A percentile compares a stretch with the other conserved stretches of the same genome.
Evolutionary conservation across 53 echinoderm and acorn worm genomes (phyloP).

Genomic region (Pentamera pediparva): DNA sequence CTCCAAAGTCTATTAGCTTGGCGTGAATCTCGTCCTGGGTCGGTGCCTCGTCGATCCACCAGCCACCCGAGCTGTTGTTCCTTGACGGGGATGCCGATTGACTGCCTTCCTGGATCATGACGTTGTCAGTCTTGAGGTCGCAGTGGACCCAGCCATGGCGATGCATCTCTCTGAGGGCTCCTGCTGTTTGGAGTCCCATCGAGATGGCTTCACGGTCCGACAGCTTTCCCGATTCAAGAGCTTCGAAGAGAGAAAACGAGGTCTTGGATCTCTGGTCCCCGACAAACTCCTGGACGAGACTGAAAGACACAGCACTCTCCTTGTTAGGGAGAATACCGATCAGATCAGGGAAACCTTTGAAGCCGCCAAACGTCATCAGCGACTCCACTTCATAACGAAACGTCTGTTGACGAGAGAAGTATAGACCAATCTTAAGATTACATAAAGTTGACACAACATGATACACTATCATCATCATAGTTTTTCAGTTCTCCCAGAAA

Average conservation of each 20-base stretch:
- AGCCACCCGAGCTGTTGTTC: neutral
- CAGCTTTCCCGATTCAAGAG: neutral
- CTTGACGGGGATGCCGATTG: neutral
- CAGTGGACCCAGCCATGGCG: conserved; percentile 9
- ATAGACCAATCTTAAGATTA: too few relatives aligned
- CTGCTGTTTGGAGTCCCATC: neutral
- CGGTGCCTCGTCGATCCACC: neutral
- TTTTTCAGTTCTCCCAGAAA: too few relatives aligned
- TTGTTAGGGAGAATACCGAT: conserved; percentile 2
- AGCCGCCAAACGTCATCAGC: conserved; percentile 7
- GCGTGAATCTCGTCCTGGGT: neutral
- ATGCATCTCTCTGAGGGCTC: conserved; percentile 7
- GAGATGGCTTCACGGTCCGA: neutral
- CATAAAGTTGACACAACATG: neutral
- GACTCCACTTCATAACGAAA: conserved; percentile 1
- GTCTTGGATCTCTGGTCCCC: neutral
- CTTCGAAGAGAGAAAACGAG: neutral
- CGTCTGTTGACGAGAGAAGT: neutral
- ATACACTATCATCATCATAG: too few relatives aligned
- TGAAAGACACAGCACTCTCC: neutral
- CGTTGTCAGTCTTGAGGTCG: conserved; percentile 7
- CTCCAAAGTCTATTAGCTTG: conserved; percentile 23
- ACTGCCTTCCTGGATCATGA: neutral
- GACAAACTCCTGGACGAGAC: conserved; percentile 19
- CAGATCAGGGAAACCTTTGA: neutral